Evolutionary conservation across 2,113 vertebrate species (phyloP).

Genomic region (Thamnaconus septentrionalis): DNA sequence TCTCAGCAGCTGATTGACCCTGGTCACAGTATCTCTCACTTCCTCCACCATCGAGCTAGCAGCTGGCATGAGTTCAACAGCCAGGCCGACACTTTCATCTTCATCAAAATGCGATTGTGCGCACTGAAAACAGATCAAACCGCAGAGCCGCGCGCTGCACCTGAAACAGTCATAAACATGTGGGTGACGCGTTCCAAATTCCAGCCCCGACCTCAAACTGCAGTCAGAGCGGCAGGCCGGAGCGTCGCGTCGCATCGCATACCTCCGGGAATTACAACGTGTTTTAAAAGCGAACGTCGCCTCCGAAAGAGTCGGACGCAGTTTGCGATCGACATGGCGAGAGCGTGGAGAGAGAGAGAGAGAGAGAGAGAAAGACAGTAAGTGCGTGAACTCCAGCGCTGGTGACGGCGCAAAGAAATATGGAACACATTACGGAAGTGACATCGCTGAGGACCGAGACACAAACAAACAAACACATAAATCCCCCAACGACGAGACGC

Average conservation of each 20-base stretch:
- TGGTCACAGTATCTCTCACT: background rate
- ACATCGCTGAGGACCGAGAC: slow-evolving; percentile 66
- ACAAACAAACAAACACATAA: slow-evolving; percentile 82
- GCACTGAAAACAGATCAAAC: slow-evolving; percentile 55
- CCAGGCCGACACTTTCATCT: slow-evolving; percentile 10
- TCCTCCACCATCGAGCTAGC: slow-evolving; percentile 18
- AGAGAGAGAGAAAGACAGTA: slow-evolving; percentile 23
- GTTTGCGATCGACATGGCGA: slow-evolving; percentile 31
- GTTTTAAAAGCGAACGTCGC: slow-evolving; percentile 48
- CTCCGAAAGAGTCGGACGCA: slow-evolving; percentile 27
- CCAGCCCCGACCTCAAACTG: slow-evolving; percentile 38
- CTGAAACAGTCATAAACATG: slow-evolving; percentile 39
- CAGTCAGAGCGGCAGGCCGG: slow-evolving; percentile 50
- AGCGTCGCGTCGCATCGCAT: slow-evolving; percentile 53
- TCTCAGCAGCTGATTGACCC: background rate
- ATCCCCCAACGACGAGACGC: slow-evolving; percentile 67
- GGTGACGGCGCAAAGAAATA: slow-evolving; percentile 61
- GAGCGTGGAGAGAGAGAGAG: slow-evolving; percentile 20
- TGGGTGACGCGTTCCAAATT: slow-evolving; percentile 37
- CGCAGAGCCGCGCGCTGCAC: slow-evolving; percentile 46
- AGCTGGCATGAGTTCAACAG: slow-evolving; percentile 19
- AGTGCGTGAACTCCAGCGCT: slow-evolving; percentile 38
- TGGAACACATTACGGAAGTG: slow-evolving; percentile 77
- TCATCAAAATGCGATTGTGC: slow-evolving; percentile 36
- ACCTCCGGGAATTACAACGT: slow-evolving; percentile 59